phyloP scores from a whole-genome alignment of 1,140 invertebrate genomes.

The Lerema accius region DNA sequence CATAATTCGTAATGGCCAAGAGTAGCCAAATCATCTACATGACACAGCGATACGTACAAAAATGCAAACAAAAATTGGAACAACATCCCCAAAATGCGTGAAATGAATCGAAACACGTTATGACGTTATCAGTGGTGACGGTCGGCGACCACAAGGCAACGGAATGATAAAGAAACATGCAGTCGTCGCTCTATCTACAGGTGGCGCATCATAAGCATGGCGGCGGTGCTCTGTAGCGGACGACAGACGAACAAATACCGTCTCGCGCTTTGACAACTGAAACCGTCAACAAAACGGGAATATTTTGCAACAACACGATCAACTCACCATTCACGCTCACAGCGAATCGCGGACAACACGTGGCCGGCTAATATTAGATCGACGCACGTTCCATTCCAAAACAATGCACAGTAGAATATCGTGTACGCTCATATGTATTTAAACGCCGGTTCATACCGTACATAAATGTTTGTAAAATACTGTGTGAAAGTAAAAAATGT shows the following conservation, averaged over 20 bases:
- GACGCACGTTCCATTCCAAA: conserved; percentile 44
- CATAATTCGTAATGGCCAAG: too few species aligned
- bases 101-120: conserved; percentile 13
- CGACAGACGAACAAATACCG: conserved; percentile 27
- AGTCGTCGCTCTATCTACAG: conserved; percentile 44
- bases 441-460: conserved; percentile 44
- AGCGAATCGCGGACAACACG: conserved; percentile 67
- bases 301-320: conserved; percentile 52
- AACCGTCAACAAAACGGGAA: conserved; percentile 70
- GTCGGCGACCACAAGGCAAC: conserved; percentile 18
- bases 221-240: conserved; percentile 48
- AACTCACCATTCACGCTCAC: conserved; percentile 64
- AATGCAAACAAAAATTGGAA: too few species aligned
- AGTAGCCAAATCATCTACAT: too few species aligned
- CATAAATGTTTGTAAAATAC: conserved; percentile 71
- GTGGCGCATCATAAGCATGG: too few species aligned
- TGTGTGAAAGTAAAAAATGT: conserved; percentile 61
- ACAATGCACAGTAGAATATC: conserved; percentile 40
- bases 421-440: conserved; percentile 56
- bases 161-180: conserved; percentile 48
- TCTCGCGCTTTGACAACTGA: conserved; percentile 61
- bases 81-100: not conserved
- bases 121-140: conserved; percentile 49
- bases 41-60: too few species aligned
- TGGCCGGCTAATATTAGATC: conserved; percentile 70